These are phyloP conservation scores for Lacerta viridis DNA, from an alignment of 2,797 vertebrate species.

Conservation along the genomic window DNA sequence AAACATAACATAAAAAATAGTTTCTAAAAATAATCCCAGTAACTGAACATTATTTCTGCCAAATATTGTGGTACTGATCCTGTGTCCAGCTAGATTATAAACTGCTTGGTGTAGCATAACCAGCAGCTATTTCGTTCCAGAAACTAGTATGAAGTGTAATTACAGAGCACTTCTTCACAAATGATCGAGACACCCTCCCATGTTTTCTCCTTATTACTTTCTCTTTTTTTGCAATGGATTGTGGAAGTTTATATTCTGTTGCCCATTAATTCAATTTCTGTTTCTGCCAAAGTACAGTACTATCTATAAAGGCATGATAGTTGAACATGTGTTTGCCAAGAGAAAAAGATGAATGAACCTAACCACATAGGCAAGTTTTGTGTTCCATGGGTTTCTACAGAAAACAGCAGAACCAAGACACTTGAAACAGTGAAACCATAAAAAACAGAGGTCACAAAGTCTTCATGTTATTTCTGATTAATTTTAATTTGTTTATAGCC, in stretches of 20 bases:
- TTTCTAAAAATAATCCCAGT: conserved; percentile 16
- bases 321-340: neutral
- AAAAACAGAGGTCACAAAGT: conserved; percentile 71
- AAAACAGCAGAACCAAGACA: conserved; percentile 49
- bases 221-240: neutral
- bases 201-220: conserved; percentile 21
- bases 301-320: neutral
- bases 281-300: conserved; percentile 31
- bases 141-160: conserved; percentile 2
- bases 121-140: conserved; percentile 35
- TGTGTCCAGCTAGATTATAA: conserved; percentile 36
- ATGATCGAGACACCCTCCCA: neutral
- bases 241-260: neutral
- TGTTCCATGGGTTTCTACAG: conserved; percentile 38
- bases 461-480: conserved; percentile 73
- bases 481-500: conserved; percentile 79
- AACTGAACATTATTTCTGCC: conserved; percentile 12
- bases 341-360: neutral
- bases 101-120: neutral
- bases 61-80: neutral
- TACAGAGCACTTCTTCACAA: conserved; percentile 44
- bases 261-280: conserved; percentile 41
- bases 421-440: conserved; percentile 34
- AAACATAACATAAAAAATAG: neutral
- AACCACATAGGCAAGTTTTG: conserved; percentile 21